These are phyloP conservation scores for Leptopilina boulardi DNA, from an alignment of 1,140 invertebrate species.

Conservation along the genomic window DNA sequence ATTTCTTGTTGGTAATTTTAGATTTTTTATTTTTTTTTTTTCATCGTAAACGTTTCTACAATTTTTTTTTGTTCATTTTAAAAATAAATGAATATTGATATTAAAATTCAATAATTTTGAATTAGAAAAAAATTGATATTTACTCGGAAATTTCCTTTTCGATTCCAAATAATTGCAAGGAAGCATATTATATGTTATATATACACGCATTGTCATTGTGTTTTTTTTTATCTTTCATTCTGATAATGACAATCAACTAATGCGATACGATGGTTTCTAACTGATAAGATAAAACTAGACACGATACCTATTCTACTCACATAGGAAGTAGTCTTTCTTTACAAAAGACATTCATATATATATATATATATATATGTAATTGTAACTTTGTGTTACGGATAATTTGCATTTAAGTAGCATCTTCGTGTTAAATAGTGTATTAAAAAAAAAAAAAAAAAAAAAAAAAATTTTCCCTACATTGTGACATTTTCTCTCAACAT, in stretches of 20 bases:
- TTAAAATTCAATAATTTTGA: too few relatives aligned
- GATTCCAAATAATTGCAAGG: neutral
- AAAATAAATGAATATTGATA: too few relatives aligned
- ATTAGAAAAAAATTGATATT: too few relatives aligned
- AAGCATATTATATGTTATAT: neutral
- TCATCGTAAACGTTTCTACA: too few relatives aligned
- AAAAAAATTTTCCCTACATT: too few relatives aligned
- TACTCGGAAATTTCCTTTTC: neutral
- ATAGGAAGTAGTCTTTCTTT: slow-evolving; percentile 2
- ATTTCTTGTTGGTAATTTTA: neutral
- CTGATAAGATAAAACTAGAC: slow-evolving; percentile 6
- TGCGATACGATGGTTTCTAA: neutral
- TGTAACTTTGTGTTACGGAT: slow-evolving; percentile 3
- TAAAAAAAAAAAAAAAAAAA: too few relatives aligned
- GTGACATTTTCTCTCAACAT: slow-evolving; percentile 4
- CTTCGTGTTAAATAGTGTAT: slow-evolving; percentile 15
- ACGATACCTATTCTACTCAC: neutral
- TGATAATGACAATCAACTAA: slow-evolving; percentile 14
- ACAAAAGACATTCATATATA: slow-evolving; percentile 7
- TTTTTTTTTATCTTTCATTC: slow-evolving; percentile 3
- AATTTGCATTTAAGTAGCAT: slow-evolving; percentile 3
- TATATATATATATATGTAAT: neutral
- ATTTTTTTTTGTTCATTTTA: too few relatives aligned
- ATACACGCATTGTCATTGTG: slow-evolving; percentile 1
- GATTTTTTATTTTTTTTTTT: too few relatives aligned